phyloP scores from a whole-genome alignment of 2,113 vertebrate genomes.

The Otis tarda region DNA sequence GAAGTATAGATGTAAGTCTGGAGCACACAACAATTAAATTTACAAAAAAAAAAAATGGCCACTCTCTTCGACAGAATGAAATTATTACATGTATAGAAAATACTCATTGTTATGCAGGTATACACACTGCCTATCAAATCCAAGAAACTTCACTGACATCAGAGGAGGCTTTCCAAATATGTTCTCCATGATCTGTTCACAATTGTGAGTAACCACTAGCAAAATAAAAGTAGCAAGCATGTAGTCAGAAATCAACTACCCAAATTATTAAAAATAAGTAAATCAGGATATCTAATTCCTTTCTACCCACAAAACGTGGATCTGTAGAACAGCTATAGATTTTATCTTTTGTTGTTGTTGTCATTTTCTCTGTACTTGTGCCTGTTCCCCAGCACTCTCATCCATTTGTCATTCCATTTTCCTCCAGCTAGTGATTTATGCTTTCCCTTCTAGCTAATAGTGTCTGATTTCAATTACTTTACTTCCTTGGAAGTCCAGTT shows the following conservation, averaged over 20 bases:
- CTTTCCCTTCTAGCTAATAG: conserved; percentile 4
- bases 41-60: neutral
- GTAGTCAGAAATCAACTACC: neutral
- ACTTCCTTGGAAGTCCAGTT: conserved; percentile 21
- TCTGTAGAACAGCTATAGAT: neutral
- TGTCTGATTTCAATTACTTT: conserved; percentile 12
- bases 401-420: conserved; percentile 23
- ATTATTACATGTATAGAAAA: neutral
- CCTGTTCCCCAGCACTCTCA: neutral
- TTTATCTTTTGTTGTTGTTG: neutral
- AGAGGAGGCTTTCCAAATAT: neutral
- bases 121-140: neutral
- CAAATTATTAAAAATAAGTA: neutral
- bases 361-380: neutral
- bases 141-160: neutral
- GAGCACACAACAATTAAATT: neutral
- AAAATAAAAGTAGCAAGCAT: neutral
- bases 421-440: neutral
- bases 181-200: neutral
- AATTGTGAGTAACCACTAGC: neutral
- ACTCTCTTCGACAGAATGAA: neutral
- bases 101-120: neutral
- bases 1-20: neutral
- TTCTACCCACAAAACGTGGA: neutral
- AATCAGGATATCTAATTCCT: neutral